Conservation (phyloP, 2,888 invertebrate genomes). For the Rhingia rostrata region DNA sequence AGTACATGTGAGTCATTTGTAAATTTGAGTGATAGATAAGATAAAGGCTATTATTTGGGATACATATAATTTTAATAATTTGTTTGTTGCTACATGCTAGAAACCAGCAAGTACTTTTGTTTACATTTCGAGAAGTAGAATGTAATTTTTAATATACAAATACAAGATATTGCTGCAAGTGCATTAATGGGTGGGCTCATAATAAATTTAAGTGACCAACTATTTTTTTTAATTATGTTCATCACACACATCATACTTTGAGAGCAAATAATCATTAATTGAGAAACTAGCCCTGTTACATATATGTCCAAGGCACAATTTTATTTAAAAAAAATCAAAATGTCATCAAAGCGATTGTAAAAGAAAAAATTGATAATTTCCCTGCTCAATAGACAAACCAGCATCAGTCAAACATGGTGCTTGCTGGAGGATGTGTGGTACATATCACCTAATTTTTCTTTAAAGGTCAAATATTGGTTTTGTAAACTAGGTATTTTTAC, state of each 20-base stretch:
- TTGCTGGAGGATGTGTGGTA: conserved; percentile 27
- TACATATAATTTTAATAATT: neutral
- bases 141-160: no score
- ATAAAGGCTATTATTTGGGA: neutral
- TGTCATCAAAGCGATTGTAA: neutral
- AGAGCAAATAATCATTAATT: neutral
- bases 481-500: no score
- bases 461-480: neutral
- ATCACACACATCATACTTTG: neutral
- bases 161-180: no score
- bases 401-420: conserved; percentile 35
- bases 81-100: neutral
- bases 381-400: conserved; percentile 22
- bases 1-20: conserved; percentile 21
- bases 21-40: conserved; percentile 12
- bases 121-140: no score
- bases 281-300: conserved; percentile 10
- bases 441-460: neutral
- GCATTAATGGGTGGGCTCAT: no score
- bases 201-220: neutral
- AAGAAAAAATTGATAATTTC: conserved; percentile 35
- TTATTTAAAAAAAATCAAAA: conserved; percentile 23
- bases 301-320: conserved; percentile 2
- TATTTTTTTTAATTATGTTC: neutral
- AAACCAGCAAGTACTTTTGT: no score